Percentiles rank a stretch among this genome's conserved stretches.
Conservation (phyloP, 1,140 invertebrate species). For the Coelopa frigida region DNA sequence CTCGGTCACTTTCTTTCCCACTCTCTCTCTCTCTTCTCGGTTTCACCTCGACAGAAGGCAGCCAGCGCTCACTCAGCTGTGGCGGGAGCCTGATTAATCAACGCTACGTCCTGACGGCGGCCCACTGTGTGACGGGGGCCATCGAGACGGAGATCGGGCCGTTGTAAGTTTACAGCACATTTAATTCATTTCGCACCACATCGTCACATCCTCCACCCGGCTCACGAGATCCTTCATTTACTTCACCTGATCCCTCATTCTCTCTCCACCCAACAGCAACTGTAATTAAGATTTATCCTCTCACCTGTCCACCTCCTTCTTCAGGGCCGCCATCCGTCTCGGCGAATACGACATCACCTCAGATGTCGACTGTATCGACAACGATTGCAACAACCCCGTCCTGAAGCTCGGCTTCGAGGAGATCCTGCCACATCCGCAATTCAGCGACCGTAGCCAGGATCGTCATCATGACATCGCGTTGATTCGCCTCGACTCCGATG, state of each 20-base stretch:
- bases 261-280: background rate
- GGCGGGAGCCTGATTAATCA: conserved; percentile 54
- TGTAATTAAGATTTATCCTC: no score
- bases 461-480: conserved; percentile 65
- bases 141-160: conserved; percentile 25
- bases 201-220: background rate
- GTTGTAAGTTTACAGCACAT: conserved; percentile 33
- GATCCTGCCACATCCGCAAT: conserved; percentile 41
- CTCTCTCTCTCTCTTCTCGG: conserved; percentile 4
- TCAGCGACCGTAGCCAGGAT: conserved; percentile 20
- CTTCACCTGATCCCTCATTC: background rate
- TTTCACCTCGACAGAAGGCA: conserved; percentile 15
- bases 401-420: conserved; percentile 36
- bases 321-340: conserved; percentile 49
- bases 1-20: background rate
- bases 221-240: background rate
- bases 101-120: conserved; percentile 64
- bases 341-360: conserved; percentile 55
- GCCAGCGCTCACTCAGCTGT: conserved; percentile 45
- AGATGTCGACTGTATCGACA: conserved; percentile 49
- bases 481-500: conserved; percentile 61
- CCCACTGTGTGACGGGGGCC: conserved; percentile 71
- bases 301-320: no score
- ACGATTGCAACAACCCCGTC: conserved; percentile 33
- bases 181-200: background rate